phyloP scores from a whole-genome alignment of 2,797 vertebrate genomes.

The Falco concolor region DNA sequence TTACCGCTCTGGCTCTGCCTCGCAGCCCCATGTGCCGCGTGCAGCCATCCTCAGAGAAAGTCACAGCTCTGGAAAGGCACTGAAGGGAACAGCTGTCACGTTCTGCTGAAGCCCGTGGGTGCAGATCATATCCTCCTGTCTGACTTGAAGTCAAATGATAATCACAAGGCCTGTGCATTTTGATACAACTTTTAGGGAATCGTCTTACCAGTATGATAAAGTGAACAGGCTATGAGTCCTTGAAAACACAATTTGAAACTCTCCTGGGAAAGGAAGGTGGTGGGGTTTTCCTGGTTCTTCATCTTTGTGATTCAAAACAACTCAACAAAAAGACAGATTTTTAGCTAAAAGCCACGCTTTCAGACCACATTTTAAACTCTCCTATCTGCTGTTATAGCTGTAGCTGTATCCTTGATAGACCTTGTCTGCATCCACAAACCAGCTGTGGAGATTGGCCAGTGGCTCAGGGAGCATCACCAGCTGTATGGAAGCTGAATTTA shows the following conservation, averaged over 20 bases:
- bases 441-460: not conserved
- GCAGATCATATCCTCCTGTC: not conserved
- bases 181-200: not conserved
- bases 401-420: accelerated
- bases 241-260: not conserved
- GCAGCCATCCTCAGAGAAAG: not conserved
- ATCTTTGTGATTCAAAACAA: not conserved
- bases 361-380: not conserved
- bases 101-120: not conserved
- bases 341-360: not conserved
- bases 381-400: not conserved
- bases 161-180: not conserved
- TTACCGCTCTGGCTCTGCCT: not conserved
- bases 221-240: not conserved
- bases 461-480: not conserved
- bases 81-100: not conserved
- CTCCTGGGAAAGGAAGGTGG: not conserved
- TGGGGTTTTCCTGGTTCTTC: not conserved
- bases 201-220: not conserved
- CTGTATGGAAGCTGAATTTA: not conserved
- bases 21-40: accelerated
- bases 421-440: not conserved
- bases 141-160: not conserved
- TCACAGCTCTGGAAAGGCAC: not conserved
- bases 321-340: not conserved